Percentiles rank a stretch among this genome's conserved stretches.
These are phyloP conservation scores for Beris chalybata DNA, from an alignment of 2,888 invertebrate genomes.

Conservation along the genomic window DNA sequence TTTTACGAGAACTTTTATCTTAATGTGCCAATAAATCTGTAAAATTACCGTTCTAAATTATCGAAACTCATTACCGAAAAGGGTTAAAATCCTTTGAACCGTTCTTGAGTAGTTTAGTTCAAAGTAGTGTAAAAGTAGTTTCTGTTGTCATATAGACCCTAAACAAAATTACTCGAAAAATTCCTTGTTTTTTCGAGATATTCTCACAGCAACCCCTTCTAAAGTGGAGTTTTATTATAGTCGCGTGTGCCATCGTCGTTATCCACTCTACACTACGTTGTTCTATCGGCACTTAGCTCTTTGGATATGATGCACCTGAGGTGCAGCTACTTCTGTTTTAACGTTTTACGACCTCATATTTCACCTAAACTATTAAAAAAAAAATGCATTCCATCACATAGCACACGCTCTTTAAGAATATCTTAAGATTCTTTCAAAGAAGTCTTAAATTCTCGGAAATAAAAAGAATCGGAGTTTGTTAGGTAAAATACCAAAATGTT, in stretches of 20 bases:
- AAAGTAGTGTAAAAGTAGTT: too few species aligned
- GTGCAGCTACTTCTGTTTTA: slow-evolving; percentile 29
- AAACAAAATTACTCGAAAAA: not conserved
- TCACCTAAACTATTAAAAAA: slow-evolving; percentile 26
- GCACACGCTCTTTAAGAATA: not conserved
- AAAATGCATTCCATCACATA: slow-evolving; percentile 19
- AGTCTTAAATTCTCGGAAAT: too few species aligned
- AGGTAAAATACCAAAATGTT: too few species aligned
- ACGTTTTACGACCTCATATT: slow-evolving; percentile 27
- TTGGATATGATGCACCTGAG: slow-evolving; percentile 23
- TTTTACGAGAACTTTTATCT: slow-evolving; percentile 30
- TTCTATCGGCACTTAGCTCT: slow-evolving; percentile 3
- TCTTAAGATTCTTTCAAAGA: too few species aligned
- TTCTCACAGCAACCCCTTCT: slow-evolving; percentile 20
- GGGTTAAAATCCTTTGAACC: slow-evolving; percentile 15
- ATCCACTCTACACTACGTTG: slow-evolving; percentile 17
- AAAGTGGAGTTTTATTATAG: slow-evolving; percentile 21
- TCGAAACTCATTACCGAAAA: slow-evolving; percentile 27
- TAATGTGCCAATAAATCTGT: slow-evolving; percentile 34
- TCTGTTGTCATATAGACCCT: not conserved
- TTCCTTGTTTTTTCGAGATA: not conserved
- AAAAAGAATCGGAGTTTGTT: too few species aligned
- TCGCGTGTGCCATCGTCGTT: slow-evolving; percentile 23
- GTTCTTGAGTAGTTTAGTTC: too few species aligned
- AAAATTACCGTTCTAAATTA: slow-evolving; percentile 29